Base-by-base conservation (phyloP, 2,797 vertebrate species). In the Taenioides sp. region DNA sequence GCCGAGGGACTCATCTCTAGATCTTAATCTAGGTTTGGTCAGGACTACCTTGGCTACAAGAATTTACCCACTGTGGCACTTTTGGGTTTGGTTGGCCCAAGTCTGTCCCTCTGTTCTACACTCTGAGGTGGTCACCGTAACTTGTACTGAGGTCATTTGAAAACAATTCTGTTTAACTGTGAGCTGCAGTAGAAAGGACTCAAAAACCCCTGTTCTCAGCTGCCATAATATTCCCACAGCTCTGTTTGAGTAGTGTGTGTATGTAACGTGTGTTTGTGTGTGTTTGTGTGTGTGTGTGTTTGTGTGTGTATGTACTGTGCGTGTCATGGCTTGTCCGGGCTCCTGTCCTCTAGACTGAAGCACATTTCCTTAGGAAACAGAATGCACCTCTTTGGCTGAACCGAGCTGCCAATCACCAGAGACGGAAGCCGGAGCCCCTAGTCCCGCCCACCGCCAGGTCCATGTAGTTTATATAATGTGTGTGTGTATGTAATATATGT, bases 331-430 rank as follows among this genome's bases (percentile, higher is more conserved):
- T 84, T 27, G 31, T 84, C 77, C 73, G 68, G 77, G 81, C 81
- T 90, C 76, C 80, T 73, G 83, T 89, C 79, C 81, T 87, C 81
- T 58, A 18, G 80, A 90, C 85, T 84, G 91, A 91, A 93, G 90
- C 88, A 90, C 88, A 93, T 94, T 94, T 94, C 93, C 93, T 84
- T 94, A 93, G 93, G 93, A 94, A 95, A 95, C 92, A 94, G 28
- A 93, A 88, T 87, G 80, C 84, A 90, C 86, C 85, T 91, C 88
- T 83, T 90, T 91, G 91, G 91, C 89, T 89, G 79, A 72, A 84
- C 72, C 22, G 73, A 80, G 74, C 43, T 70, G 86, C 86, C 87
- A 88, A 89, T 89, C 86, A 87, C 80, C 84, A 78, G 77, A 86
- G 80, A 85, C 65, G 74, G 82, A 88, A 87, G 83, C 83, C 84